These are phyloP conservation scores for Xenops minutus DNA, from an alignment of 2,797 vertebrate species.

Conservation along the genomic window DNA sequence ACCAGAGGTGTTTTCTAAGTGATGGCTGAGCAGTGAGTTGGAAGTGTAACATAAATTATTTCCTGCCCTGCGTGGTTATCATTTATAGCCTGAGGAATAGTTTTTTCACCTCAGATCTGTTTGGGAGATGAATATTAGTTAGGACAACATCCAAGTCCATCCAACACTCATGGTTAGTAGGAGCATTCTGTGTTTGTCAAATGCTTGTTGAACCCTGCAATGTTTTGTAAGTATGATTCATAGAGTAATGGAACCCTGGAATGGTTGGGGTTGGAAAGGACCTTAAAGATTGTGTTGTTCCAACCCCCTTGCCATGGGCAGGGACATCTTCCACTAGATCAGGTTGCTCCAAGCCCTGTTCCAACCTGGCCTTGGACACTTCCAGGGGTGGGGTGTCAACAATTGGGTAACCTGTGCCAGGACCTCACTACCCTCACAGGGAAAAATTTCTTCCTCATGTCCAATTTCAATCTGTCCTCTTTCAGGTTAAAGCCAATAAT, in stretches of 20 bases:
- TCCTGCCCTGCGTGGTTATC: neutral
- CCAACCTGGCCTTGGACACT: neutral
- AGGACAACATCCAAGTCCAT: neutral
- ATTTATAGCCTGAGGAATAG: neutral
- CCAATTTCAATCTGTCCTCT: neutral
- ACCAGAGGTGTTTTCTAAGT: neutral
- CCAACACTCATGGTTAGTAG: neutral
- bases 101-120: neutral
- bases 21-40: neutral
- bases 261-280: neutral
- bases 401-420: neutral
- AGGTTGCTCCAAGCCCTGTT: accelerated
- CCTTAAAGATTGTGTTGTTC: neutral
- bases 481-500: neutral
- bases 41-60: neutral
- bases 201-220: neutral
- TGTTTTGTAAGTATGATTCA: neutral
- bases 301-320: neutral
- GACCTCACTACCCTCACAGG: neutral
- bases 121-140: neutral
- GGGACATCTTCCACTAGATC: neutral
- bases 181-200: neutral
- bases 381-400: neutral
- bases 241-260: neutral
- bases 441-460: neutral